Evolutionary conservation across 1,140 invertebrate species (phyloP).

Genomic region (Gryllus bimaculatus): DNA sequence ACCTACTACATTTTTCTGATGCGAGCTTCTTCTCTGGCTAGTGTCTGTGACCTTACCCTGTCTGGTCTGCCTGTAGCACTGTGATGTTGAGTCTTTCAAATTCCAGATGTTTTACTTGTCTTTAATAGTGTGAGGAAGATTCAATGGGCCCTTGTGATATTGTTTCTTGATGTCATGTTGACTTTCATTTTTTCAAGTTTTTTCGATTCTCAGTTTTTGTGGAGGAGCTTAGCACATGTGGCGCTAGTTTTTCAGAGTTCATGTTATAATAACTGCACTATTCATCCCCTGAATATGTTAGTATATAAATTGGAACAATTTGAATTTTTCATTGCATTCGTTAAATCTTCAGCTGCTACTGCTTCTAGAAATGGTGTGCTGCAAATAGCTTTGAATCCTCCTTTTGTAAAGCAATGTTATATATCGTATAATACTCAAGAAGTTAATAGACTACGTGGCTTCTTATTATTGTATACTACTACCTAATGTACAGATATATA

Average conservation of each 20-base stretch:
- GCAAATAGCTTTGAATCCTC: not conserved
- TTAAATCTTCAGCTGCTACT: not conserved
- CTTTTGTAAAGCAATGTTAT: constrained; percentile 5
- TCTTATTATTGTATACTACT: constrained; percentile 2
- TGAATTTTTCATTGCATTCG: not conserved
- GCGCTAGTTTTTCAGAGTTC: constrained; percentile 3
- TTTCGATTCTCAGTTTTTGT: not conserved
- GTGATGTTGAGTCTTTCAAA: not conserved
- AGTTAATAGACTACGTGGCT: not conserved
- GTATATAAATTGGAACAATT: not conserved
- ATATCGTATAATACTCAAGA: constrained; percentile 5
- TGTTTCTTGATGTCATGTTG: not conserved
- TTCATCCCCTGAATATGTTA: not conserved
- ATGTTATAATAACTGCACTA: constrained; percentile 1
- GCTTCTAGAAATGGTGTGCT: not conserved
- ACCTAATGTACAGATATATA: not conserved
- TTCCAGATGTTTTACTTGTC: not conserved
- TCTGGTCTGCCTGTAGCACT: not conserved
- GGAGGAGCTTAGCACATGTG: not conserved
- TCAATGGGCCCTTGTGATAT: not conserved
- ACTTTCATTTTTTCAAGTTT: not conserved
- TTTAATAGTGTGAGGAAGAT: not conserved
- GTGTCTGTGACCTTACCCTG: not conserved
- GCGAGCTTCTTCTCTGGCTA: not conserved
- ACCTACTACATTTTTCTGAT: not conserved